Evolutionary conservation across 2,888 invertebrate species (phyloP).

Genomic region (Scotopteryx bipunctaria): DNA sequence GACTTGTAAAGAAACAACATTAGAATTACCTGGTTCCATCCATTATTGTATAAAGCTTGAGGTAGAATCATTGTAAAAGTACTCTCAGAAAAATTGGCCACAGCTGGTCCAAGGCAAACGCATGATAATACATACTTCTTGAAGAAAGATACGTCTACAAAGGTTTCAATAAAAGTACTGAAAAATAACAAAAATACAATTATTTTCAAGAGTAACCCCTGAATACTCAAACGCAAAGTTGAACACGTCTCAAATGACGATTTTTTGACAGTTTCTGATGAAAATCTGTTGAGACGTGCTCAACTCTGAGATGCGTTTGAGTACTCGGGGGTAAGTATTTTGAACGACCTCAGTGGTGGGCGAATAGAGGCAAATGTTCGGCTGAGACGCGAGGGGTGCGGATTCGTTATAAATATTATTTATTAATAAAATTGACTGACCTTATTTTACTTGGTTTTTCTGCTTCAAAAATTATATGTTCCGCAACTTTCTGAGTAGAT

Average conservation of each 20-base stretch:
- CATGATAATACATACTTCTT: constrained; percentile 82
- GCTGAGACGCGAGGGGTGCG: too few species aligned
- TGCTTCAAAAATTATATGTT: constrained; percentile 16
- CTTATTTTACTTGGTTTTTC: constrained; percentile 27
- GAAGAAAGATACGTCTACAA: constrained; percentile 81
- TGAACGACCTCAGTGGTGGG: too few species aligned
- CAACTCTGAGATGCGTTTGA: too few species aligned
- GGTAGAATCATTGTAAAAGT: constrained; percentile 82
- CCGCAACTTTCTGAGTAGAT: constrained; percentile 11
- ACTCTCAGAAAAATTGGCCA: constrained; percentile 78
- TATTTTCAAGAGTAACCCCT: too few species aligned
- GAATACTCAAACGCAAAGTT: too few species aligned
- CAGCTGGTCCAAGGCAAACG: constrained; percentile 82
- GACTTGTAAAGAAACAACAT: background rate
- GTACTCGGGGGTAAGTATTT: too few species aligned
- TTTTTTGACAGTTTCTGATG: too few species aligned
- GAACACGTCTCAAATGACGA: too few species aligned
- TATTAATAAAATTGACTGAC: constrained; percentile 37
- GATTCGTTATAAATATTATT: too few species aligned
- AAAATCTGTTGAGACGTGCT: too few species aligned
- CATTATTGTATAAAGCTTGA: constrained; percentile 76
- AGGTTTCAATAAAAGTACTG: constrained; percentile 46
- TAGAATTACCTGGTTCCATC: constrained; percentile 67
- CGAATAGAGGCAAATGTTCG: too few species aligned
- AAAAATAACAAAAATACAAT: constrained; percentile 31